Base-by-base conservation (phyloP, 2,113 vertebrate species). In the Archocentrus centrarchus region DNA sequence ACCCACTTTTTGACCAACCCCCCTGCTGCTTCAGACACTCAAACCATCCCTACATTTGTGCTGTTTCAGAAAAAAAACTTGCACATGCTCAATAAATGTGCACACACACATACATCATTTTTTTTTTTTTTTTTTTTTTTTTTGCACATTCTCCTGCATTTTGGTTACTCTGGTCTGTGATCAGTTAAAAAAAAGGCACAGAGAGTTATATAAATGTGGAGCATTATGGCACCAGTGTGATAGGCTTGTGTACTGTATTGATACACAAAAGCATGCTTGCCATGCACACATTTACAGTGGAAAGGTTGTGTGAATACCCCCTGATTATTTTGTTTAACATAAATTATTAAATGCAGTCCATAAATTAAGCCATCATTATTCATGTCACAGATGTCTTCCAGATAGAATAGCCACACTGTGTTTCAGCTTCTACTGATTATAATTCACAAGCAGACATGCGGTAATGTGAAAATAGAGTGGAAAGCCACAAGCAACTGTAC, bases 161-260 rank as follows among this genome's bases (percentile, higher is more conserved):
- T 79, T 77, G 60, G 53, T 59, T 80, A 68, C 44, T 32, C 73
- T 80, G 7, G 39, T 78, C 59, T 75, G 32, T 61, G 64, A 6
- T 44, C 32, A 76, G 60, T 79, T 41, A 79, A 79, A 85, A 22
- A 22, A 75, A 47, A 75, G 37, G n/a, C 20, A 75, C 59, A 35
- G 41, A 39, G 59, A n/a, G 55, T 70, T 15, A 37, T 30, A 37
- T 62, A 58, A 30, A 37, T 7, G 3, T 53, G 18, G 7, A 24
- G 32, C 68, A 35, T 61, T 17, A 68, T 77, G 59, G 64, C 64
- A 59, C 30, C 47, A 39, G 41, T 15, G n/a, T 59, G 30, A 81
- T 15, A 47, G 82, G 2, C 32, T 55, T 20, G 32, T 78, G 41
- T 53, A n/a, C 10, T n/a, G 41, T 37, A 37, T 62, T 73, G 75